Percentiles rank a stretch among this genome's conserved stretches.
Conservation (phyloP, 2,113 vertebrate genomes). For the Epinephelus lanceolatus region DNA sequence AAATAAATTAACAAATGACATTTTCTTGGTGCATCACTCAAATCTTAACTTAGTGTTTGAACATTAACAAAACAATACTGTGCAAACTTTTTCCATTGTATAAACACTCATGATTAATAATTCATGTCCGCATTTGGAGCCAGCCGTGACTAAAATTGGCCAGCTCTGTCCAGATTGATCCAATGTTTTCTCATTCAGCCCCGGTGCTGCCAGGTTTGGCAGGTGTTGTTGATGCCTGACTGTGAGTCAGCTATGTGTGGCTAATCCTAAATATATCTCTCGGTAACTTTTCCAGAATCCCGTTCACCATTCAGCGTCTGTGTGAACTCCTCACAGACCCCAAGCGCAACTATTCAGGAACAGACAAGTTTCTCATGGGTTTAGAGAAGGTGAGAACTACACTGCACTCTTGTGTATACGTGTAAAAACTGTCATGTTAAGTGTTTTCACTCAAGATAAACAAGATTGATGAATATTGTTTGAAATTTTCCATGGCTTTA, state of each 20-base stretch:
- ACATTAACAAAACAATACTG: neutral
- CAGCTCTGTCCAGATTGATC: neutral
- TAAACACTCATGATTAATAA: neutral
- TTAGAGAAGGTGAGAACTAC: constrained; percentile 92
- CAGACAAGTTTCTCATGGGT: constrained; percentile 97
- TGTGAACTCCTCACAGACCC: constrained; percentile 97
- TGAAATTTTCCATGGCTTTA: neutral
- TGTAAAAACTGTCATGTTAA: neutral
- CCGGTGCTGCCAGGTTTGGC: neutral
- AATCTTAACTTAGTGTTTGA: neutral
- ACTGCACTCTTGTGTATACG: neutral
- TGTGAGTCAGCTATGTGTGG: neutral
- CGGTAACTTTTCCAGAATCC: constrained; percentile 87
- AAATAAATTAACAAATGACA: neutral
- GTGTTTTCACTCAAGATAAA: neutral
- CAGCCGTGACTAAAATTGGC: neutral
- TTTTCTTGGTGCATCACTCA: neutral
- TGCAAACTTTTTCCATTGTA: neutral
- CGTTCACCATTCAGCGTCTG: constrained; percentile 97
- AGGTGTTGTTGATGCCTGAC: neutral
- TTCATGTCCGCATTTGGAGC: neutral
- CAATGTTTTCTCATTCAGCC: neutral
- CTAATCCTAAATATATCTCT: constrained; percentile 14
- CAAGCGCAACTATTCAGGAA: constrained; percentile 95
- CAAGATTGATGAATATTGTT: neutral